phyloP scores from a whole-genome alignment of 2,113 vertebrate genomes.

The Larimichthys crocea region DNA sequence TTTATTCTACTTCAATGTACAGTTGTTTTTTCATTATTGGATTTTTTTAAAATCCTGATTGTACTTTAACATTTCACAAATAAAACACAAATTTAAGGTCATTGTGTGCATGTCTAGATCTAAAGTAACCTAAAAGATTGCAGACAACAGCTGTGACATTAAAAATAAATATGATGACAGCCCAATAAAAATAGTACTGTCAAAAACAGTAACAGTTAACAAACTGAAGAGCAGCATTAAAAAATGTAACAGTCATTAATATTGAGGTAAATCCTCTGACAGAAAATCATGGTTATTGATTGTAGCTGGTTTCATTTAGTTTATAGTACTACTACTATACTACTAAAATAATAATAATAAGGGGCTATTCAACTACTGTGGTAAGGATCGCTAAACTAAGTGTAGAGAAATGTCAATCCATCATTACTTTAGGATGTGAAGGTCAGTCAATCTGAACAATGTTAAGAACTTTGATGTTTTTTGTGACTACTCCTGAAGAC shows the following conservation, averaged over 20 bases:
- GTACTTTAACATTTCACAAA: not conserved
- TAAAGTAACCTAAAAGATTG: slow-evolving; percentile 8
- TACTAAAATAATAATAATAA: too few relatives aligned
- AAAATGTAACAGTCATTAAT: slow-evolving; percentile 42
- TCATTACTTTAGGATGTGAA: too few relatives aligned
- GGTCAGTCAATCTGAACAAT: too few relatives aligned
- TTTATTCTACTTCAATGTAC: not conserved
- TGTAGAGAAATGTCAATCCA: too few relatives aligned
- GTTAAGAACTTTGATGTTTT: too few relatives aligned
- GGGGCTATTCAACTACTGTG: too few relatives aligned
- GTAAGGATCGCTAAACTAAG: too few relatives aligned
- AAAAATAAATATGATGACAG: slow-evolving; percentile 38
- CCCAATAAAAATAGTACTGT: slow-evolving; percentile 43
- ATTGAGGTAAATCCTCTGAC: slow-evolving; percentile 9
- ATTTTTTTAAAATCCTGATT: not conserved
- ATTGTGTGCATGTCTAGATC: not conserved
- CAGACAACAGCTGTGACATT: slow-evolving; percentile 47
- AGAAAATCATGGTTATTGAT: not conserved
- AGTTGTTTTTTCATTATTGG: not conserved
- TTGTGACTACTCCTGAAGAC: too few relatives aligned
- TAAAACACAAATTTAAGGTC: not conserved
- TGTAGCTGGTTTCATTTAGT: not conserved
- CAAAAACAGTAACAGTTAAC: slow-evolving; percentile 34
- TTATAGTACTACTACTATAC: too few relatives aligned
- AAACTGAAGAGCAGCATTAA: slow-evolving; percentile 16